These are phyloP conservation scores for Habroteleia sp. DNA, from an alignment of 2,888 invertebrate species.

Conservation along the genomic window DNA sequence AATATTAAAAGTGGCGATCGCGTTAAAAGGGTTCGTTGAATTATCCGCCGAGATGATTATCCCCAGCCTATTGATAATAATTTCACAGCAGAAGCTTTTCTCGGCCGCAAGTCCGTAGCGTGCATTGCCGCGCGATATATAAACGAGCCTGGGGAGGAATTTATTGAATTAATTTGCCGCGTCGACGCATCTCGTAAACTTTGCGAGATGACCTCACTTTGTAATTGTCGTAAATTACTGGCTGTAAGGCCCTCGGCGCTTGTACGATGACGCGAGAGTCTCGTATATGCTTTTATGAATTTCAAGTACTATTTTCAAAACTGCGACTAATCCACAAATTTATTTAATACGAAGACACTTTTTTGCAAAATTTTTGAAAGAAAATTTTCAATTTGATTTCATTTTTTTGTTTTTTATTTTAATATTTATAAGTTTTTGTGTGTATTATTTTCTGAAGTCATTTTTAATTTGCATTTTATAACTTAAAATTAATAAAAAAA, in stretches of 20 bases:
- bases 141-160: constrained; percentile 73
- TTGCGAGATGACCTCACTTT: constrained; percentile 80
- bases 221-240: constrained; percentile 76
- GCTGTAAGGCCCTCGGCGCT: constrained; percentile 62
- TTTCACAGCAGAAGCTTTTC: constrained; percentile 53
- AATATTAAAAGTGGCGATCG: constrained; percentile 34
- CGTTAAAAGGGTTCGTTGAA: constrained; percentile 34
- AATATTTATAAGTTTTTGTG: no score
- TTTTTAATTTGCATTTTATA: no score
- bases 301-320: constrained; percentile 45
- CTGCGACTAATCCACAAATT: neutral
- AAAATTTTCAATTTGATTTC: no score
- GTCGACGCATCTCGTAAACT: constrained; percentile 80
- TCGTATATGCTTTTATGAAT: constrained; percentile 53
- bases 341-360: no score
- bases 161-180: constrained; percentile 81
- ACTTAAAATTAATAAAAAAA: no score
- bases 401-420: no score
- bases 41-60: constrained; percentile 42
- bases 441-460: no score
- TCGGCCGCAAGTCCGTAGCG: constrained; percentile 37
- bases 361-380: no score
- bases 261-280: constrained; percentile 55
- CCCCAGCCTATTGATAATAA: constrained; percentile 51
- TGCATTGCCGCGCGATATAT: constrained; percentile 55